Evolutionary conservation across 1,140 invertebrate genomes (phyloP), one percentile per base, ranked within the genome.

Genomic region (Diabrotica virgifera): DNA sequence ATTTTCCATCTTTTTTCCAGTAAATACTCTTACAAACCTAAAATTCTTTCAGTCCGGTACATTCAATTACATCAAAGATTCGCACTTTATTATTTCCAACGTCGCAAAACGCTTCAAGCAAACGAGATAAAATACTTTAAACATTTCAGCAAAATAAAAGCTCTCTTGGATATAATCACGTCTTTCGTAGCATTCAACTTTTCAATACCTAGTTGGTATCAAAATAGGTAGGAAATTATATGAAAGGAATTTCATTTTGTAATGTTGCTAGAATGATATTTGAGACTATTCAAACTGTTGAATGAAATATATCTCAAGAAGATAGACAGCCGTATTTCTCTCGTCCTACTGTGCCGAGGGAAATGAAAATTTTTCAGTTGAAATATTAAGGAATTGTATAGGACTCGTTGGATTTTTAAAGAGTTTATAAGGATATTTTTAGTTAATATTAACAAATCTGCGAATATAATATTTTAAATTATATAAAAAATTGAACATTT

Each of bases 191-290:
- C 40, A 46, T 46, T 46, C 40, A 46, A 46, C 40, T 46, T 46
- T n/a, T 46, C 40, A 46, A 46, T 46, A 46, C 40, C 40, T 46
- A 46, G 40, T 46, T 46, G 40, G 40, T 46, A 46, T 46, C 24
- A 55, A 55, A 55, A 36, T 55, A 55, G 35, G 24, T 55, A 55
- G 10, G 35, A 55, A 55, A 55, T 55, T 36, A 36, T 55, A 55
- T 55, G 53, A 55, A 55, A 55, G 53, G 53, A 55, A 55, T 55
- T 55, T 55, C 53, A 36, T 55, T 14, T 55, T 14, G 53, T 36
- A 35, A 36, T 24, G 53, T 36, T 55, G 10, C 53, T 46, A 55
- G 24, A 55, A 55, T 35, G 13, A 55, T 55, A 55, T 55, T 36
- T 55, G 13, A 10, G 35, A 55, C 53, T 36, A 55, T 55, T 55